phyloP scores from a whole-genome alignment of 2,113 vertebrate species.

The Laticauda colubrina region DNA sequence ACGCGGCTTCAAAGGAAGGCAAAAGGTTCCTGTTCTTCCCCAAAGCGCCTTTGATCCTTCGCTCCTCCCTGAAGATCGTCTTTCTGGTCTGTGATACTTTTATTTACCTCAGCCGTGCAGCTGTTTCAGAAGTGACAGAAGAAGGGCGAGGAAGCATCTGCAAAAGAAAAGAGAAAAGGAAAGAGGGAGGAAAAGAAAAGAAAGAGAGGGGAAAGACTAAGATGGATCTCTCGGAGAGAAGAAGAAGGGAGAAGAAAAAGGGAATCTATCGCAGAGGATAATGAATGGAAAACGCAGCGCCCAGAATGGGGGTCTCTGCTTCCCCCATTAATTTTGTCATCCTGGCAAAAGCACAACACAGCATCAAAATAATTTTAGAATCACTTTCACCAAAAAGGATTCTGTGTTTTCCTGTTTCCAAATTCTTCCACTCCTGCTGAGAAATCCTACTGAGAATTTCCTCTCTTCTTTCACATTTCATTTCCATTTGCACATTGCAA shows the following conservation, averaged over 20 bases:
- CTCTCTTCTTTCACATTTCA: neutral
- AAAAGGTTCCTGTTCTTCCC: neutral
- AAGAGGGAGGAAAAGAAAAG: too few species aligned
- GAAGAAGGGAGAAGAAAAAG: neutral
- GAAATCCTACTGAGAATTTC: neutral
- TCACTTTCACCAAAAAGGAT: neutral
- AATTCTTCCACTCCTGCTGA: neutral
- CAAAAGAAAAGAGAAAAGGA: neutral
- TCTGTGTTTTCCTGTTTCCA: neutral
- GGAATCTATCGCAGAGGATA: neutral
- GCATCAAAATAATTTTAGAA: neutral
- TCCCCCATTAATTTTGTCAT: slow-evolving; percentile 13
- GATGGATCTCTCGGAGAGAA: neutral
- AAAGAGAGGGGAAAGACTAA: neutral
- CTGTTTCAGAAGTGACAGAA: neutral
- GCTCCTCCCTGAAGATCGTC: neutral
- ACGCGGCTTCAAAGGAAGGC: neutral
- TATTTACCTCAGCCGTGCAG: neutral
- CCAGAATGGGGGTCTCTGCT: neutral
- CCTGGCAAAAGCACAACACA: neutral
- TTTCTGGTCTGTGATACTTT: neutral
- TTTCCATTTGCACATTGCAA: neutral
- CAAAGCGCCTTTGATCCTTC: neutral
- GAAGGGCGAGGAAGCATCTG: neutral
- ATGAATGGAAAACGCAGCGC: neutral